Percentiles rank a stretch among this genome's conserved stretches.
phyloP scores from a whole-genome alignment of 2,113 vertebrate genomes.

The Gymnogyps californianus region DNA sequence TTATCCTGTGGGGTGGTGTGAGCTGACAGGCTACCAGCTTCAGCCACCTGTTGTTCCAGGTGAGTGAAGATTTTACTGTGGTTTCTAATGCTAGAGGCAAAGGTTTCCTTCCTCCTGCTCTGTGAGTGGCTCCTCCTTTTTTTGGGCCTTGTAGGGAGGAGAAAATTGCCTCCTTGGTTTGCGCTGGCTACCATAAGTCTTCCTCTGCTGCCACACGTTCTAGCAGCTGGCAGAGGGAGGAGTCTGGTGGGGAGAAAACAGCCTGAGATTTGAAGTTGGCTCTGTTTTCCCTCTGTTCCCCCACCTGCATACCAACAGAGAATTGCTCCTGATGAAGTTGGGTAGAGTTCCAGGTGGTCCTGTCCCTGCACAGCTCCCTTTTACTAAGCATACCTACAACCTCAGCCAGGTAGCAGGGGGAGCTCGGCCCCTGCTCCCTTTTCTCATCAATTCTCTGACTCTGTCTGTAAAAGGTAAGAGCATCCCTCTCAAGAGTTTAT shows the following conservation, averaged over 20 bases:
- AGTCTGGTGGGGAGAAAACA: background rate
- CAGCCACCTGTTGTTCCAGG: constrained; percentile 87
- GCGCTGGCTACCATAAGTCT: background rate
- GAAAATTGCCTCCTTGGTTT: background rate
- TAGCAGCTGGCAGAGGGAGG: background rate
- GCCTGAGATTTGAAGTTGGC: background rate
- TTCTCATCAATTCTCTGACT: background rate
- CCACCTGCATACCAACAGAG: background rate
- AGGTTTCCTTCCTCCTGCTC: background rate
- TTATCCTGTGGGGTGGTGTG: constrained; percentile 95
- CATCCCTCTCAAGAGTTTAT: background rate
- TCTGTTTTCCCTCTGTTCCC: background rate
- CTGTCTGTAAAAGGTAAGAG: constrained; percentile 23
- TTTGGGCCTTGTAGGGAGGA: background rate
- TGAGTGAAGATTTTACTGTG: constrained; percentile 43
- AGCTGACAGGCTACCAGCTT: constrained; percentile 89
- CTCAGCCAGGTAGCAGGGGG: background rate
- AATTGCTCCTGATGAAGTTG: background rate
- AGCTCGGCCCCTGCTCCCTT: background rate
- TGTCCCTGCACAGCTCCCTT: background rate
- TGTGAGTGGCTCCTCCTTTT: background rate
- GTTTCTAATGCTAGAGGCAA: background rate
- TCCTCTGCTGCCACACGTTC: background rate
- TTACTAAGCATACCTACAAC: background rate
- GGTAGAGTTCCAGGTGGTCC: constrained; percentile 1